These are phyloP conservation scores for Pseudolaguvia tuberculata DNA, from an alignment of 2,113 vertebrate species.

Conservation along the genomic window DNA sequence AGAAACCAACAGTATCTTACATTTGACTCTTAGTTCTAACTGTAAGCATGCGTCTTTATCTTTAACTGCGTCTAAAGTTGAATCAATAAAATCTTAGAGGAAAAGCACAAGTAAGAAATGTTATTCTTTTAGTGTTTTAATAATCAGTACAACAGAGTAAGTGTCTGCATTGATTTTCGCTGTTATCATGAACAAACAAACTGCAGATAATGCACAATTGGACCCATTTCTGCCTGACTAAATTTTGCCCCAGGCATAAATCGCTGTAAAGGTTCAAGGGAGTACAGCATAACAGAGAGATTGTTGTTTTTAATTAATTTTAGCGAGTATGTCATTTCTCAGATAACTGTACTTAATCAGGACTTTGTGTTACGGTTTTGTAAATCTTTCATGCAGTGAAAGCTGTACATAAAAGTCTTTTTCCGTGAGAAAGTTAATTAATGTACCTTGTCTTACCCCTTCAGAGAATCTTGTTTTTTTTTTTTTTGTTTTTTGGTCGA, in stretches of 20 bases:
- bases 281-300: slow-evolving; percentile 53
- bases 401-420: slow-evolving; percentile 43
- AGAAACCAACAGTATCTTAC: not conserved
- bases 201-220: slow-evolving; percentile 33
- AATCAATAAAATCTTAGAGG: not conserved
- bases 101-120: not conserved
- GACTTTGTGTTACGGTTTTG: slow-evolving; percentile 50
- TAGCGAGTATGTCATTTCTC: slow-evolving; percentile 60
- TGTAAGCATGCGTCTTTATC: not conserved
- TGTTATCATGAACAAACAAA: not conserved
- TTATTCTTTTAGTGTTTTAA: not conserved
- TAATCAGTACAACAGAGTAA: not conserved
- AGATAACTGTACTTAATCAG: slow-evolving; percentile 63
- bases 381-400: slow-evolving; percentile 13
- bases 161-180: slow-evolving; percentile 2
- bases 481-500: not conserved
- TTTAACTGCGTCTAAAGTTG: not conserved
- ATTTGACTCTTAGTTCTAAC: not conserved
- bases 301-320: slow-evolving; percentile 47
- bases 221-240: not conserved
- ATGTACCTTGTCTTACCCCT: slow-evolving; percentile 40
- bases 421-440: slow-evolving; percentile 58
- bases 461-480: slow-evolving; percentile 3
- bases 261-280: slow-evolving; percentile 39
- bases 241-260: slow-evolving; percentile 55